Evolutionary conservation across 2,797 vertebrate genomes (phyloP), one percentile per base, ranked within the genome.

Genomic region (Dicrostonyx torquatus): DNA sequence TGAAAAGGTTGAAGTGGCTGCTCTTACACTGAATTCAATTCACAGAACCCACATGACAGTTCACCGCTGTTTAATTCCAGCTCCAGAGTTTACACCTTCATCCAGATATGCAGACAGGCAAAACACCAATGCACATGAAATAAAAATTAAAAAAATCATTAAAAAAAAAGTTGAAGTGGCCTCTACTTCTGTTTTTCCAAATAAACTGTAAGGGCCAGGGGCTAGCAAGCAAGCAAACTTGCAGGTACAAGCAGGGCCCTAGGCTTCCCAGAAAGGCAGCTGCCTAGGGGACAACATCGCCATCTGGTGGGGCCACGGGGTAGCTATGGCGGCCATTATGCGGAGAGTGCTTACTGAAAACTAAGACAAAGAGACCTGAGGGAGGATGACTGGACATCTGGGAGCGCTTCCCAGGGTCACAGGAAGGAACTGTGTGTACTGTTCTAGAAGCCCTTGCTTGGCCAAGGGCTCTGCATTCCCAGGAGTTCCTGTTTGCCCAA

Each of bases 301-400:
- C 97, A 94, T 29, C 97, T 95, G 88, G 75, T 89, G 97, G 92
- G 97, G 92, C 37, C 0, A 0, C 14, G 14, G 1, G 6, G 6
- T 2, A 2, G 79, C 62, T 13, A 87, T 18, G 34, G 60, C 82
- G 31, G 82, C 18, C 6, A 40, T 29, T 20, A 3, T 20, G 53
- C 40, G 64, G 2, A 1, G 3, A 2, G 4, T 2, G 31, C 3
- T 3, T 1, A 70, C 34, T 3, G 1, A 68, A 58, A 80, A 0
- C 45, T 22, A 78, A 73, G 68, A 93, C 91, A 89, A 79, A 94
- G 40, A 83, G 45, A 15, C 43, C 40, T 13, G 43, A 43, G 20
- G 58, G 68, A 29, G 45, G 68, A 20, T 55, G 7, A 31, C 55
- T 53, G 29, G 45, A 31, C 89, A n/a, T 53, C 34, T 7, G 0